Base-by-base conservation (phyloP, 2,888 invertebrate species). In the Mythimna loreyi region DNA sequence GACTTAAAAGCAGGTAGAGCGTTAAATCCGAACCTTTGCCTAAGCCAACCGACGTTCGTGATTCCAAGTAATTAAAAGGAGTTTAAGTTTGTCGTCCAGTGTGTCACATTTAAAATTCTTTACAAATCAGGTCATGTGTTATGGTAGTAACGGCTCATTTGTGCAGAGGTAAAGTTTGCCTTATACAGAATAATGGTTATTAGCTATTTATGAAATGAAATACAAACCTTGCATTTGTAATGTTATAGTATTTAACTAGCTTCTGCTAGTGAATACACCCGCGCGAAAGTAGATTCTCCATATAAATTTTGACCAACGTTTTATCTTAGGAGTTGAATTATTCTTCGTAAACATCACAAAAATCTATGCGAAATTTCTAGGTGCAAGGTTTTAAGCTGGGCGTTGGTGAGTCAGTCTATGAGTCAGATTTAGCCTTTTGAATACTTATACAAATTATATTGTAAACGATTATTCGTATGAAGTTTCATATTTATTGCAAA, bases 91-190 rank as follows among this genome's bases (percentile, higher is more conserved):
- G 33, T 73, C 19, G 53, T 55, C 43, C 33, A 52, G 59, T 78
- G 61, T 79, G 80, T 72, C 75, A 68, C 64, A 75, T 80, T 61
- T 75, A 72, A 71, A 69, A 75, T 71, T 78, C 61, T 69, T 67
- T 69, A 69, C 36, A 71, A 78, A 75, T 74, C 74, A 71, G 75
- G 66, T 74, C 82, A 59, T 70, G 61, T 67, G 47, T 61, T 63
- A 74, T 67, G 36, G 16, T 13, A 52, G 55, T 57, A 43, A 59
- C 45, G 36, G 33, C 58, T 43, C 52, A 56, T 43, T 77, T 60
- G 58, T 52, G 43, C 47, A 47, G 25, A 33, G 16, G 4, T 63
- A 50, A 62, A 59, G 28, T 59, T 43, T n/a, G 28, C 23, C 49
- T 19, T 21, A 30, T 28, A 25, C n/a, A 40, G 13, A 52, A 68